Evolutionary conservation across 2,797 vertebrate species (phyloP).

Genomic region (Danio choprae): DNA sequence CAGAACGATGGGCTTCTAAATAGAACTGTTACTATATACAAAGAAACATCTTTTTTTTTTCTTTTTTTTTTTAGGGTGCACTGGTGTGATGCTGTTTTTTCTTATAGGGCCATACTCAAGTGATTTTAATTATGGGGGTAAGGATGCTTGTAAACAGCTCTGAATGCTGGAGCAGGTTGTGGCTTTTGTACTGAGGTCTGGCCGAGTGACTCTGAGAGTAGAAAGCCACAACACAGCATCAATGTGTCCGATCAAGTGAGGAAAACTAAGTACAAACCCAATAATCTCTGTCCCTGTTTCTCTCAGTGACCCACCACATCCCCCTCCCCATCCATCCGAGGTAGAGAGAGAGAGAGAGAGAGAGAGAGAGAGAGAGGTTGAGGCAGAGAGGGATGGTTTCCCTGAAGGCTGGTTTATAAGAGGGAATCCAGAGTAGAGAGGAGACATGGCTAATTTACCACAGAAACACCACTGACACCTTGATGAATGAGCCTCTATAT

Average conservation of each 20-base stretch:
- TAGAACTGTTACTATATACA: too few species aligned
- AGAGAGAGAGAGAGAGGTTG: slow-evolving; percentile 24
- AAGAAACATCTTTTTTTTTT: too few species aligned
- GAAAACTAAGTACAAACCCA: slow-evolving; percentile 27
- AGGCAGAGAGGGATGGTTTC: slow-evolving; percentile 49
- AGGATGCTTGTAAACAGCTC: slow-evolving; percentile 6
- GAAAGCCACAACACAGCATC: slow-evolving; percentile 25
- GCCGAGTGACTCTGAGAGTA: background rate
- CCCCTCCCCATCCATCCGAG: background rate
- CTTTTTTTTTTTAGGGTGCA: too few species aligned
- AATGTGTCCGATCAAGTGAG: slow-evolving; percentile 15
- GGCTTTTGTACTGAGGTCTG: slow-evolving; percentile 24
- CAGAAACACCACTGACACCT: slow-evolving; percentile 48
- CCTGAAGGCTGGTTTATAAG: slow-evolving; percentile 49
- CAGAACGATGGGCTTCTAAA: too few species aligned
- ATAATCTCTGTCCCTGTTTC: slow-evolving; percentile 25
- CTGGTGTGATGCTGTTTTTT: background rate
- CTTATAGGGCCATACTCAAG: background rate
- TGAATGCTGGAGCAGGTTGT: slow-evolving; percentile 10
- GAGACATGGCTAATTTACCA: slow-evolving; percentile 53
- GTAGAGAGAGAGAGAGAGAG: background rate
- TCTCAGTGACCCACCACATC: background rate
- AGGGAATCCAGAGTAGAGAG: slow-evolving; percentile 52
- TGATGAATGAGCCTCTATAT: slow-evolving; percentile 48
- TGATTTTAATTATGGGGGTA: slow-evolving; percentile 18